A percentile compares a stretch with the other conserved stretches of the same genome.
Conservation (phyloP, 2,113 vertebrate genomes). For the Gobio gobio region DNA sequence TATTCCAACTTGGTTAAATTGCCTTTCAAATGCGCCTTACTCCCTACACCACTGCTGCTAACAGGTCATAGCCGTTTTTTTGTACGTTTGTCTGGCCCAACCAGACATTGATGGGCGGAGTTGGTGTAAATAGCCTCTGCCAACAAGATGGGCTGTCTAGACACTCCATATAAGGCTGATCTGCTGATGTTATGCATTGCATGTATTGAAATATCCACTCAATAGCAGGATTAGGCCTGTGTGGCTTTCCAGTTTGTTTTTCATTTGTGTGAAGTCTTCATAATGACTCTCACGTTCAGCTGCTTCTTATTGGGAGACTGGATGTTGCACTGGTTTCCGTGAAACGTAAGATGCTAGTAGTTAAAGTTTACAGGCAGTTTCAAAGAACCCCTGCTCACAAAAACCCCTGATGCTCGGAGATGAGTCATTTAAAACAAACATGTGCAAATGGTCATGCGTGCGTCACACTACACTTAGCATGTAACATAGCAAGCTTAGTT, state of each 20-base stretch:
- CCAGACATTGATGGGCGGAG: too few species aligned
- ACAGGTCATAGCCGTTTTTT: too few species aligned
- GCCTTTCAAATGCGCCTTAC: too few species aligned
- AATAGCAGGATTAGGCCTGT: neutral
- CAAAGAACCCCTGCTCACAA: slow-evolving; percentile 24
- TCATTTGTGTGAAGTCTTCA: neutral
- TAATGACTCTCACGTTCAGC: slow-evolving; percentile 25
- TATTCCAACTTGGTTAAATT: too few species aligned
- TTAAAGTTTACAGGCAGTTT: slow-evolving; percentile 53
- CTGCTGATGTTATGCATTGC: neutral
- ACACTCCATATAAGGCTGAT: too few species aligned
- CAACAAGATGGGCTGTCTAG: too few species aligned
- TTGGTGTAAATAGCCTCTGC: too few species aligned
- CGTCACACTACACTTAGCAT: neutral
- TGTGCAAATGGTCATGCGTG: neutral
- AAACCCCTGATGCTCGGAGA: slow-evolving; percentile 25
- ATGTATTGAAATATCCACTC: neutral
- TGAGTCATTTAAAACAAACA: slow-evolving; percentile 36
- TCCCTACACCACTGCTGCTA: too few species aligned
- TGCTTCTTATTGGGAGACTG: slow-evolving; percentile 16
- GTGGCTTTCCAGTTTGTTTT: neutral
- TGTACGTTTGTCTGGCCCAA: too few species aligned
- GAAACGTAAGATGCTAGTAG: slow-evolving; percentile 35
- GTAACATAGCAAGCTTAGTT: neutral
- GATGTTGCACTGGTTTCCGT: slow-evolving; percentile 42